Base-by-base conservation (phyloP, 2,797 vertebrate species). In the Acestrorhynchus altus region DNA sequence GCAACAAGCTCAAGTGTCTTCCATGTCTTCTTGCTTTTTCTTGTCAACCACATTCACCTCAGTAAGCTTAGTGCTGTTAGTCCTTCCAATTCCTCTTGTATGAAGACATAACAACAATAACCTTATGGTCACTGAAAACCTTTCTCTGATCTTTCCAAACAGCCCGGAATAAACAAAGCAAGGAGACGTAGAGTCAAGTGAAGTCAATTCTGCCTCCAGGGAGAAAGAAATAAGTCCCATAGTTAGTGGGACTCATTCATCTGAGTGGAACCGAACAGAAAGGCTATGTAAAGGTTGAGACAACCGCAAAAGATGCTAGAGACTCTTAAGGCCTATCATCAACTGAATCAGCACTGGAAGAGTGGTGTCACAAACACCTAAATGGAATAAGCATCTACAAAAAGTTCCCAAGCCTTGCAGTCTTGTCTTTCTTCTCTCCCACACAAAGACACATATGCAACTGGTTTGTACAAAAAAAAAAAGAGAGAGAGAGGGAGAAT, bases 161-260 rank as follows among this genome's bases (percentile, higher is more conserved):
- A 74, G 42, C 61, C 74, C 74, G 68, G 75, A 68, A 78, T 80
- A 82, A 82, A 82, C 66, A 81, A 66, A 78, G 80, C 44, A 35
- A 64, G 63, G 35, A 68, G 64, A 69, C 16, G 35, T 31, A 77
- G 44, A 90, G 81, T 86, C 84, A 88, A 91, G 90, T 87, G 85
- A 90, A 89, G 81, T 87, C 83, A 85, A 83, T 86, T 86, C 85
- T 87, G 88, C 90, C 89, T 54, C 90, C 84, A 83, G 81, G 85
- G 81, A 83, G 84, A 83, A 80, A 82, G 31, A 92, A 89, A 88
- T n/a, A 7, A 84, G 84, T 87, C 89, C 89, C 88, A 89, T 89
- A 90, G 88, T 87, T 84, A 83, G 81, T 57, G 51, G 75, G 83
- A 68, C 86, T 84, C 12, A 83, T 89, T 87, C 86, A 79, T 89